Evolutionary conservation across 1,140 invertebrate species (phyloP).

Genomic region (Hylyphantes graminicola): DNA sequence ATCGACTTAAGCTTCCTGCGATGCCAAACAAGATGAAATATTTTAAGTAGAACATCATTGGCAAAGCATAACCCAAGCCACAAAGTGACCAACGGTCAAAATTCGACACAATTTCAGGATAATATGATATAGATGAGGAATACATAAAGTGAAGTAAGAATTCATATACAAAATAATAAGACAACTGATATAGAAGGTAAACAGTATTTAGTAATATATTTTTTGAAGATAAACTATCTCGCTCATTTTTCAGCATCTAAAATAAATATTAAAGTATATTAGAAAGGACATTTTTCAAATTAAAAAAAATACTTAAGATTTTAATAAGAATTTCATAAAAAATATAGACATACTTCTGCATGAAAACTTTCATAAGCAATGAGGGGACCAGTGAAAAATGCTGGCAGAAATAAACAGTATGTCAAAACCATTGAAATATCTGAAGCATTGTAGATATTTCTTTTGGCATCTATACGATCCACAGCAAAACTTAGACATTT

Average conservation of each 20-base stretch:
- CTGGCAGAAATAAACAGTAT: slow-evolving; percentile 61
- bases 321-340: neutral
- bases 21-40: slow-evolving; percentile 62
- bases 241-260: neutral
- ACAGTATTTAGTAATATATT: neutral
- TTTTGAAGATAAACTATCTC: neutral
- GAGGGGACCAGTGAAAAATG: slow-evolving; percentile 62
- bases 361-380: slow-evolving; percentile 40
- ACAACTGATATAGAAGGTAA: slow-evolving; percentile 7
- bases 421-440: neutral
- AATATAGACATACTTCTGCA: neutral
- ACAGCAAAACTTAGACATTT: slow-evolving; percentile 62
- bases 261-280: neutral
- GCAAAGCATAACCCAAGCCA: slow-evolving; percentile 62
- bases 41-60: slow-evolving; percentile 62
- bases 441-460: neutral
- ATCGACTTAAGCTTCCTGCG: slow-evolving; percentile 27
- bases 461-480: slow-evolving; percentile 48
- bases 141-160: slow-evolving; percentile 61
- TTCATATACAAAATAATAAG: slow-evolving; percentile 61
- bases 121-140: slow-evolving; percentile 60
- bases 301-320: neutral
- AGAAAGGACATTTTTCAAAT: neutral
- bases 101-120: slow-evolving; percentile 32
- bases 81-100: slow-evolving; percentile 60